Percentiles rank a stretch among this genome's conserved stretches.
Evolutionary conservation across 2,888 invertebrate species (phyloP).

Genomic region (Tetanocera ferruginea): DNA sequence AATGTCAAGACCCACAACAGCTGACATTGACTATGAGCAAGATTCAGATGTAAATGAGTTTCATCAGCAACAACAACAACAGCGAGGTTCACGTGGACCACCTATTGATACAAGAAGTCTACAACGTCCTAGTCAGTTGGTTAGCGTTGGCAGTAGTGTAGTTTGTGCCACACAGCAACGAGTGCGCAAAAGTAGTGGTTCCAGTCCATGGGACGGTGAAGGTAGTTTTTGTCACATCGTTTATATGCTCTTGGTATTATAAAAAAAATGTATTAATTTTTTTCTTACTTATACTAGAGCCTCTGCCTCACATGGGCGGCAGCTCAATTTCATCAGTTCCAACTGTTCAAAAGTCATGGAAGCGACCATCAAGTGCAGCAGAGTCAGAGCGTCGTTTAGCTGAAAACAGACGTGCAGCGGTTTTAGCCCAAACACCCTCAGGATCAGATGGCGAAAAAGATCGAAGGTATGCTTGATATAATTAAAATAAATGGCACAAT

Average conservation of each 20-base stretch:
- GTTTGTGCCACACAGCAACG: constrained; percentile 53
- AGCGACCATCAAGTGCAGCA: constrained; percentile 74
- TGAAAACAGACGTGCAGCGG: constrained; percentile 61
- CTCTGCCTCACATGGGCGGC: constrained; percentile 46
- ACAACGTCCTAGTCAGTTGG: constrained; percentile 64
- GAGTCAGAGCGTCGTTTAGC: constrained; percentile 72
- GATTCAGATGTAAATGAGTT: constrained; percentile 70
- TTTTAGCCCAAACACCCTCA: constrained; percentile 63
- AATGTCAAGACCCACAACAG: constrained; percentile 54
- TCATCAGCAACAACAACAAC: constrained; percentile 55
- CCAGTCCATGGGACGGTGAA: constrained; percentile 74
- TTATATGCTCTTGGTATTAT: constrained; percentile 2
- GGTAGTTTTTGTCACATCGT: constrained; percentile 53
- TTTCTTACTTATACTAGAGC: constrained; percentile 51
- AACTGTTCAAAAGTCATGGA: constrained; percentile 70
- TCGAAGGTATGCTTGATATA: constrained; percentile 66
- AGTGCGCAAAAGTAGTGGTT: constrained; percentile 68
- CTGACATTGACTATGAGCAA: constrained; percentile 72
- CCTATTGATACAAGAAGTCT: constrained; percentile 62
- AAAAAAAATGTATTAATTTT: background rate
- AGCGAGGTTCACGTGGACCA: constrained; percentile 42
- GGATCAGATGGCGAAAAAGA: constrained; percentile 74
- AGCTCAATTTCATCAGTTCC: constrained; percentile 17
- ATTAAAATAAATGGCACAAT: background rate
- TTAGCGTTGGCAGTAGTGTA: constrained; percentile 44